Base-by-base conservation (phyloP, 2,113 vertebrate genomes). In the Gallinago jamesoni region DNA sequence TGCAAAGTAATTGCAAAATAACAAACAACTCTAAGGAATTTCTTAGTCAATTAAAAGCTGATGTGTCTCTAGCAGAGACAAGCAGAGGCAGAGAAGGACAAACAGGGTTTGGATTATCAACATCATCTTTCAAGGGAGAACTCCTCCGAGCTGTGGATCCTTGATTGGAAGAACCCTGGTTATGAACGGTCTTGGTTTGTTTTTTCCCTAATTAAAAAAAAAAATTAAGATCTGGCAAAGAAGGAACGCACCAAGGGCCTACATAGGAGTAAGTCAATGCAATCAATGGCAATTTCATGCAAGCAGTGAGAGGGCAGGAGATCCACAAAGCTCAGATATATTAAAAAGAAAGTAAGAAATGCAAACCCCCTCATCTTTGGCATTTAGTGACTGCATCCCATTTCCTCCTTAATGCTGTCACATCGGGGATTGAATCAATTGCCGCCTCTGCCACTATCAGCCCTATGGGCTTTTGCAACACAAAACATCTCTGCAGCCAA, bases 1-100 rank as follows among this genome's bases (percentile, higher is more conserved):
- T 81, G 60, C 60, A 66, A 90, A 84, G 86, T 90, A 95, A 95
- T 94, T 94, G 87, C 95, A 94, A 96, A 95, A 89, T 85, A 97
- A 91, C 87, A 93, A 93, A 93, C 85, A 85, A 20, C 68, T 70
- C 88, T 53, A 53, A 86, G 84, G 62, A 90, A 60, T 87, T 90
- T 96, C 47, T 77, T 37, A 56, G n/a, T 80, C 59, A 94, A 73
- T 89, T 95, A 91, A 94, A 91, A 84, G 37, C 63, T 89, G 41
- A 53, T 89, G 55, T 37, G 22, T 89, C 67, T 86, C 47, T 62
- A 50, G 56, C 50, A 89, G 79, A 77, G 57, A 63, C 31, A 66
- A 39, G 43, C 33, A 52, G n/a, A 86, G 53, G 84, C 33, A 14
- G 12, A 55, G 45, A 62, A 64, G 53, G 37, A 68, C 35, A 92